Evolutionary conservation across 2,113 vertebrate species (phyloP).

Genomic region (Ailurus styani): DNA sequence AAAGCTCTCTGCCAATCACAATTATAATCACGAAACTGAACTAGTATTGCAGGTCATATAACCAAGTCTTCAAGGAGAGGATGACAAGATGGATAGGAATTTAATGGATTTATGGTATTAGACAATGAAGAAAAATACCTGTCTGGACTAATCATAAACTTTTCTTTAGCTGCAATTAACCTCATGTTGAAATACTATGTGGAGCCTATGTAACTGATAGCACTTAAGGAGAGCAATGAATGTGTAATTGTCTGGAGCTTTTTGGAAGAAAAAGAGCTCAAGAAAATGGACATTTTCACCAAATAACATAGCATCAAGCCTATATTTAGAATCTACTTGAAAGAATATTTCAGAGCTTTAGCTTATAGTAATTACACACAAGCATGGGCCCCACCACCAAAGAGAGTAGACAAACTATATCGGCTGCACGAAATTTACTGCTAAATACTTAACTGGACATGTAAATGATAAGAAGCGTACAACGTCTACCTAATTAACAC

Average conservation of each 20-base stretch:
- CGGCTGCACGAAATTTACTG: background rate
- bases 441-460: background rate
- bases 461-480: background rate
- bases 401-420: background rate
- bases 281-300: conserved; percentile 34
- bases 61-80: conserved; percentile 73
- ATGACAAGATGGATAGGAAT: conserved; percentile 71
- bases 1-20: conserved; percentile 73
- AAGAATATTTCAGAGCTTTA: background rate
- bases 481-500: background rate
- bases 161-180: conserved; percentile 73
- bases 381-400: background rate
- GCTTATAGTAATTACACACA: background rate
- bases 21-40: conserved; percentile 59
- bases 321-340: conserved; percentile 12
- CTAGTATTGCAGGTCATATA: conserved; percentile 65
- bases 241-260: conserved; percentile 49
- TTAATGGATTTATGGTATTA: conserved; percentile 76
- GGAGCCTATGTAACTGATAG: conserved; percentile 37
- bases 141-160: conserved; percentile 71
- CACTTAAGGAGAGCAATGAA: conserved; percentile 58
- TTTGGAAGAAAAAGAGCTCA: background rate
- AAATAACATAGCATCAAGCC: conserved; percentile 32
- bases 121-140: conserved; percentile 74
- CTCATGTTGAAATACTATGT: conserved; percentile 59